These are phyloP conservation scores for Nemopilema nomurai DNA, from an alignment of 30 jellyfish, hydroid and myxozoan species.

Conservation along the genomic window DNA sequence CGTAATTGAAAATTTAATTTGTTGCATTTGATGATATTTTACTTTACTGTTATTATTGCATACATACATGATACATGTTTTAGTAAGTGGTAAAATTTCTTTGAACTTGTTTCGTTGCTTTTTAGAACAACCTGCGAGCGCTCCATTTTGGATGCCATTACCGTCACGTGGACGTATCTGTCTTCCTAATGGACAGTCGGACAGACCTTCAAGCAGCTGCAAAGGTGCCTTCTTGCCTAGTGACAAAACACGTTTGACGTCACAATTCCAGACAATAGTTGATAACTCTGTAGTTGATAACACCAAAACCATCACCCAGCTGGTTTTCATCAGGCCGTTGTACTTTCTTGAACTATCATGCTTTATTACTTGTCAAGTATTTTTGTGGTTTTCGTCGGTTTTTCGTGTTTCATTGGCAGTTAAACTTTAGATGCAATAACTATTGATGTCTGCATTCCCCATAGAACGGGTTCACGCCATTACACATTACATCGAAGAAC, in stretches of 20 bases:
- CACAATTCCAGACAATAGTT: too few relatives aligned
- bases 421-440: too few relatives aligned
- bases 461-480: slow-evolving; percentile 93
- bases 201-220: slow-evolving; percentile 89
- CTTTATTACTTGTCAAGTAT: not conserved
- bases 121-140: slow-evolving; percentile 80
- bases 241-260: too few relatives aligned
- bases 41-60: too few relatives aligned
- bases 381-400: not conserved
- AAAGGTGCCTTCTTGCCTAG: slow-evolving; percentile 62
- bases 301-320: too few relatives aligned
- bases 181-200: slow-evolving; percentile 59
- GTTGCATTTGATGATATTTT: too few relatives aligned
- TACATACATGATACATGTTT: too few relatives aligned
- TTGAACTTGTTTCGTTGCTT: not conserved
- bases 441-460: not conserved
- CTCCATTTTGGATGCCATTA: slow-evolving; percentile 92
- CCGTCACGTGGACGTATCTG: slow-evolving; percentile 74
- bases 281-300: too few relatives aligned
- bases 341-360: not conserved
- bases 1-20: too few relatives aligned
- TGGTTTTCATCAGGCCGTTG: not conserved
- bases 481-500: slow-evolving; percentile 88
- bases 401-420: too few relatives aligned
- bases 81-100: too few relatives aligned